Evolutionary conservation across 2,888 invertebrate species (phyloP).

Genomic region (Cylindroiulus punctatus): DNA sequence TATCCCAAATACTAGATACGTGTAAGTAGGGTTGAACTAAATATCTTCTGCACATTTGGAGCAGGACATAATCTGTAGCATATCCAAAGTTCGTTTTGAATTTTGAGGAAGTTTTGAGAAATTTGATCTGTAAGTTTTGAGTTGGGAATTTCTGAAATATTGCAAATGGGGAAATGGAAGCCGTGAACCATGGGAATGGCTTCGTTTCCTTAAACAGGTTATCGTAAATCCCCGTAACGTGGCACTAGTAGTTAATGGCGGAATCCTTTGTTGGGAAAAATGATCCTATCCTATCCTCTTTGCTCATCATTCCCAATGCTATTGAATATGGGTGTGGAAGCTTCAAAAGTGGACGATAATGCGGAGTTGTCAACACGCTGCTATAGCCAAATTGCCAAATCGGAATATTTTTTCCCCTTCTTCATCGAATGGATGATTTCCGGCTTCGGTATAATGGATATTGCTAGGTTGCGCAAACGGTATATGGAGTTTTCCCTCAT

Average conservation of each 20-base stretch:
- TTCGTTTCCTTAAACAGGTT: not conserved
- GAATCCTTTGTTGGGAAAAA: not conserved
- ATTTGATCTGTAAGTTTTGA: too few relatives aligned
- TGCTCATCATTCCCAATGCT: not conserved
- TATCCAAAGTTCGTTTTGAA: too few relatives aligned
- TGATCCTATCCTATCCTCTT: too few relatives aligned
- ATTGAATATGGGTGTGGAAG: not conserved
- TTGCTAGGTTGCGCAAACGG: not conserved
- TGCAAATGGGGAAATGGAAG: too few relatives aligned
- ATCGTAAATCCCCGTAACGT: not conserved
- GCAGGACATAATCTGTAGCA: too few relatives aligned
- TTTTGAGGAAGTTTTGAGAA: too few relatives aligned
- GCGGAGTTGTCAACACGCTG: not conserved
- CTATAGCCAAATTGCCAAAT: not conserved
- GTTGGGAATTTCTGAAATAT: too few relatives aligned
- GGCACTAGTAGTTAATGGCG: not conserved
- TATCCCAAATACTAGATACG: too few relatives aligned
- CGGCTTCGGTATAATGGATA: not conserved
- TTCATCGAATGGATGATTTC: not conserved
- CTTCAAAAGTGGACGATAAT: not conserved
- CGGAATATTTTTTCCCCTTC: not conserved
- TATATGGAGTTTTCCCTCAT: not conserved
- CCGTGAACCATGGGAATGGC: too few relatives aligned
- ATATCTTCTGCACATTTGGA: too few relatives aligned
- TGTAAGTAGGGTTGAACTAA: too few relatives aligned